Evolutionary conservation across 2,888 invertebrate genomes (phyloP).

Genomic region (Gymnoscelis rufifasciata): DNA sequence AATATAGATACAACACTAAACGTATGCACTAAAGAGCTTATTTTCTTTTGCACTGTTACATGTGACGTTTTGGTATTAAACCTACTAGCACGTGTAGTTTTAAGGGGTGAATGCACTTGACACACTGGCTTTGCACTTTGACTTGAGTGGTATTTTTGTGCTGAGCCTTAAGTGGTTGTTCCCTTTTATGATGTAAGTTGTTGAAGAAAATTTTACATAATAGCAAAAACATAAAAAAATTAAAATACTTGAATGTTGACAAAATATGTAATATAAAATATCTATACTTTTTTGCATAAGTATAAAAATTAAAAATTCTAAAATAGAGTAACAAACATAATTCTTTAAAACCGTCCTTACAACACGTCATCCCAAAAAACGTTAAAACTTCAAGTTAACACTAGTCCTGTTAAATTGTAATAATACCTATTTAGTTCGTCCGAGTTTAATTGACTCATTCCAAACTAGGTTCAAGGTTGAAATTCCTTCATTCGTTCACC

Average conservation of each 20-base stretch:
- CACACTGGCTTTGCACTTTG: slow-evolving; percentile 52
- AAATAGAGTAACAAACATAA: too few species aligned
- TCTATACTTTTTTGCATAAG: too few species aligned
- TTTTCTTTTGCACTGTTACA: slow-evolving; percentile 21
- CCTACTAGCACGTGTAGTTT: slow-evolving; percentile 55
- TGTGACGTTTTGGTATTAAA: slow-evolving; percentile 24
- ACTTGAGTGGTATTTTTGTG: slow-evolving; percentile 37
- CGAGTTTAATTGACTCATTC: slow-evolving; percentile 13
- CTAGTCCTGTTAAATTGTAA: slow-evolving; percentile 7
- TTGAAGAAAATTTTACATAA: too few species aligned
- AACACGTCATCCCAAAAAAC: neutral
- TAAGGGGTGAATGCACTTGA: slow-evolving; percentile 58
- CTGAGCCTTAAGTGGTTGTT: slow-evolving; percentile 4
- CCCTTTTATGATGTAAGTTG: slow-evolving; percentile 7
- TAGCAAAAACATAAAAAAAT: too few species aligned
- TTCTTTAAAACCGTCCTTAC: too few species aligned
- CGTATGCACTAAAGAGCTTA: slow-evolving; percentile 11
- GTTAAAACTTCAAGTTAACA: neutral
- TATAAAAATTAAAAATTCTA: too few species aligned
- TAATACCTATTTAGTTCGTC: slow-evolving; percentile 2
- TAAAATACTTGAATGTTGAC: too few species aligned
- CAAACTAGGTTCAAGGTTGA: slow-evolving; percentile 21
- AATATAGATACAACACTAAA: too few species aligned
- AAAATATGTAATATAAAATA: too few species aligned
- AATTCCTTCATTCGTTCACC: slow-evolving; percentile 20